Conservation (phyloP, 2,888 invertebrate genomes). For the Dexiosoma caninum region DNA sequence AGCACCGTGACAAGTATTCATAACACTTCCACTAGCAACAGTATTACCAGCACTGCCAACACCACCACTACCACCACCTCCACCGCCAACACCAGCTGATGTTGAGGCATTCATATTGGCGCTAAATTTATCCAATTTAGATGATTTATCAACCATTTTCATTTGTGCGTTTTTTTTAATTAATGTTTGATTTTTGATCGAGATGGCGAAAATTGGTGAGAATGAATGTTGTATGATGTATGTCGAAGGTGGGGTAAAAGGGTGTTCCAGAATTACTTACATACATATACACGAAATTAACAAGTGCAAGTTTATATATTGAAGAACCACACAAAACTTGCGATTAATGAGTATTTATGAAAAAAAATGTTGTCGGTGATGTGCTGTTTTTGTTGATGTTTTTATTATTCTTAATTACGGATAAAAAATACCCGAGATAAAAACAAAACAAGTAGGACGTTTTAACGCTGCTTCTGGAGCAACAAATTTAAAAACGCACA, state of each 20-base stretch:
- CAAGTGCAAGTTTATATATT: constrained; percentile 19
- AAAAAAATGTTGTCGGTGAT: constrained; percentile 8
- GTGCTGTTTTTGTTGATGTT: constrained; percentile 7
- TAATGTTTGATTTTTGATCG: constrained; percentile 9
- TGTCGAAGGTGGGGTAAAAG: neutral
- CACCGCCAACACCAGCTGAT: constrained; percentile 65
- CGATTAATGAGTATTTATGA: neutral
- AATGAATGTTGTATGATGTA: neutral
- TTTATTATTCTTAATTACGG: constrained; percentile 18
- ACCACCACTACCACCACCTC: constrained; percentile 59
- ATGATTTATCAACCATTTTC: constrained; percentile 78
- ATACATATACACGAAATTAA: constrained; percentile 18
- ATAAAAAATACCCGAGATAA: constrained; percentile 20
- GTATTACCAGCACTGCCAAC: constrained; percentile 43
- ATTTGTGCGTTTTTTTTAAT: constrained; percentile 63
- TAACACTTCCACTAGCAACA: constrained; percentile 41
- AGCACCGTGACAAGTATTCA: constrained; percentile 59
- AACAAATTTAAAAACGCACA: constrained; percentile 32
- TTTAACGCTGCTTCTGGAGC: constrained; percentile 31
- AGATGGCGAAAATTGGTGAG: neutral
- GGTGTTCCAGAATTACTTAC: neutral
- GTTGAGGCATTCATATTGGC: constrained; percentile 71
- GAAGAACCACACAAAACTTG: constrained; percentile 7
- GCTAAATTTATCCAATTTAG: constrained; percentile 77
- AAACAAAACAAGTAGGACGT: neutral